Percentiles rank a stretch among this genome's conserved stretches.
Conservation (phyloP, 2,797 vertebrate species). For the Pseudotriccus pelzelni region DNA sequence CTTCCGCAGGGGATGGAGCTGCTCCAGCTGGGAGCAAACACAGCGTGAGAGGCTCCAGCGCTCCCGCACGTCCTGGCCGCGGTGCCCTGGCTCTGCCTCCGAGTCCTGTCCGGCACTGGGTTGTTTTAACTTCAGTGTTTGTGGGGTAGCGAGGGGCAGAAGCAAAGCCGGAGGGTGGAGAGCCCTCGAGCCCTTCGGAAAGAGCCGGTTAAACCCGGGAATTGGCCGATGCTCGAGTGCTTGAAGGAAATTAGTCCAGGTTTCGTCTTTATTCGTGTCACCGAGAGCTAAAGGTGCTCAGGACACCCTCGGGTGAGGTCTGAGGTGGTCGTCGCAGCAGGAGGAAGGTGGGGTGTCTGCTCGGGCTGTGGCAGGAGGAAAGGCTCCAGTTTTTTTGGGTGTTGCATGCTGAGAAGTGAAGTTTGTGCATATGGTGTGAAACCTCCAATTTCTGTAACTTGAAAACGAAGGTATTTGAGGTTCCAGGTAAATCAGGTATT, state of each 20-base stretch:
- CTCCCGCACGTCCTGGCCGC: neutral
- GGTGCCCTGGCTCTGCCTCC: neutral
- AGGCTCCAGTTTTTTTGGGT: neutral
- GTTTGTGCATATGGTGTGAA: neutral
- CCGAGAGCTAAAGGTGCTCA: neutral
- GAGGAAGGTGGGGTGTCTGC: neutral
- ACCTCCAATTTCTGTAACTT: neutral
- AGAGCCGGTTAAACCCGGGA: neutral
- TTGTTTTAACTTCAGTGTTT: neutral
- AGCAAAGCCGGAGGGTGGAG: neutral
- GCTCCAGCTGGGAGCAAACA: neutral
- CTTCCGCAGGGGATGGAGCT: neutral
- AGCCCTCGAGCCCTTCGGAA: neutral
- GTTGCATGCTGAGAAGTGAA: neutral
- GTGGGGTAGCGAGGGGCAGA: neutral
- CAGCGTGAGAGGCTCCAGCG: neutral
- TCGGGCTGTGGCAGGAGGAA: neutral
- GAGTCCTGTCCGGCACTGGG: rapidly evolving
- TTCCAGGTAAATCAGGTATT: neutral
- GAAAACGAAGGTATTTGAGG: neutral
- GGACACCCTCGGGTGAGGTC: neutral
- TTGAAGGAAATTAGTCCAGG: neutral
- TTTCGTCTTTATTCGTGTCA: rapidly evolving
- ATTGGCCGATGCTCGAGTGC: neutral
- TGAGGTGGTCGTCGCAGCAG: neutral